A percentile compares a stretch with the other conserved stretches of the same genome.
Conservation (phyloP, 2,888 invertebrate species). For the Epicampocera succincta region DNA sequence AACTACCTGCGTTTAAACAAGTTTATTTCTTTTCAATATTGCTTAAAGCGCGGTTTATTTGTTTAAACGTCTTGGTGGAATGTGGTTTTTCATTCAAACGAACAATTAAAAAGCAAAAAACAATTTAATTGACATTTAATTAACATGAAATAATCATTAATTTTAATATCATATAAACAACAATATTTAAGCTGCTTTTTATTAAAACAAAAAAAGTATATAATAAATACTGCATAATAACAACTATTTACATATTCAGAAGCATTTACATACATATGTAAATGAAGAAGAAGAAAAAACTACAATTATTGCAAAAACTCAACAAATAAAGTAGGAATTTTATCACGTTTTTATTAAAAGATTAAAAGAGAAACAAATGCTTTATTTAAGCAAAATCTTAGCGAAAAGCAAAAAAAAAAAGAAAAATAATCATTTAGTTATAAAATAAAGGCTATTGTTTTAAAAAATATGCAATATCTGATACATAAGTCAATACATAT, state of each 20-base stretch:
- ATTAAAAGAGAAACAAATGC: slow-evolving; percentile 37
- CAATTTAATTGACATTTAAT: slow-evolving; percentile 60
- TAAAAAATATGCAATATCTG: slow-evolving; percentile 14
- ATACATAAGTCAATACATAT: too few relatives aligned
- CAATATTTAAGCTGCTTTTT: slow-evolving; percentile 15
- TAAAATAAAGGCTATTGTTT: slow-evolving; percentile 48
- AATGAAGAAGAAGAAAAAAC: background rate
- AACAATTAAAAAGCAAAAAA: background rate
- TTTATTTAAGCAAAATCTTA: slow-evolving; percentile 41
- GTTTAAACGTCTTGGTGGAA: slow-evolving; percentile 51
- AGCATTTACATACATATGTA: slow-evolving; percentile 4
- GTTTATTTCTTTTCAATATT: background rate
- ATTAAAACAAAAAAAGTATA: background rate
- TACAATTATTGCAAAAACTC: slow-evolving; percentile 20
- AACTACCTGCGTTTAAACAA: slow-evolving; percentile 20
- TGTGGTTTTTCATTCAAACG: slow-evolving; percentile 20
- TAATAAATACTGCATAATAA: slow-evolving; percentile 36
- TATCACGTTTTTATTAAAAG: slow-evolving; percentile 38
- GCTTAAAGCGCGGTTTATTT: slow-evolving; percentile 14
- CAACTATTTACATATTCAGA: slow-evolving; percentile 14
- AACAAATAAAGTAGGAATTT: slow-evolving; percentile 40
- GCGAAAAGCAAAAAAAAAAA: slow-evolving; percentile 21
- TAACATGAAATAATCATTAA: slow-evolving; percentile 48
- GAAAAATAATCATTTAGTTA: slow-evolving; percentile 19
- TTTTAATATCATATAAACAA: slow-evolving; percentile 25